Base-by-base conservation (phyloP, 1,140 invertebrate species). In the Lasioglossum baleicum region DNA sequence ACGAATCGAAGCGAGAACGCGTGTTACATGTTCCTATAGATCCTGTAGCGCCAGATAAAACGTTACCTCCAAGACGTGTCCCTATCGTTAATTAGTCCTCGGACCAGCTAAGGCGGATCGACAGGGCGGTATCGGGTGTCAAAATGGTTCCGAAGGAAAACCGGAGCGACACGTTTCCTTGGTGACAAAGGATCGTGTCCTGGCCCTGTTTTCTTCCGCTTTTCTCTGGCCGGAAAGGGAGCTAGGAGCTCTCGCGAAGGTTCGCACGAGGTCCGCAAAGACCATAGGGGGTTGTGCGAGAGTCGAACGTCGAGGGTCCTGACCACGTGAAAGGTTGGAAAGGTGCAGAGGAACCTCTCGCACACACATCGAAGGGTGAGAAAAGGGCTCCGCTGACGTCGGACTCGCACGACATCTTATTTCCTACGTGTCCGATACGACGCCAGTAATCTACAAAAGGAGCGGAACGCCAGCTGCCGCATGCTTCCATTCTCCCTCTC, bases 371-470 rank as follows among this genome's bases (percentile, higher is more conserved):
- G 48, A 67, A 20, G 69, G 48, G 71, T 60, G 74, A 35, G 66
- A 82, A 71, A 64, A 56, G 44, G 70, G 64, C 58, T 40, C 75
- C 56, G 63, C 72, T 81, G 67, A 83, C 84, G 85, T 81, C 82
- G 83, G 31, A 40, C 68, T 56, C 56, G 73, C 84, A 75, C 85
- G 85, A 87, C 85, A 87, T 87, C 85, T 87, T 87, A 87, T 87
- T 87, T 87, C 85, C 85, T 87, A 86, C 78, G 77, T 86, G 84
- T 86, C 84, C 66, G 81, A 86, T 86, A 86, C 81, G 77, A 81
- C 53, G 42, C 70, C 72, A 67, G 79, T 80, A 85, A 85, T 82
- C 80, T 86, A 86, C 84, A 83, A 85, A 85, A 82, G 83, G 81
- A 53, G 44, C 74, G 56, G 58, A 61, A 53, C 56, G 40, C 63